Evolutionary conservation across 2,888 invertebrate species (phyloP), one percentile per base, ranked within the genome.

Genomic region (Diaprepes abbreviatus): DNA sequence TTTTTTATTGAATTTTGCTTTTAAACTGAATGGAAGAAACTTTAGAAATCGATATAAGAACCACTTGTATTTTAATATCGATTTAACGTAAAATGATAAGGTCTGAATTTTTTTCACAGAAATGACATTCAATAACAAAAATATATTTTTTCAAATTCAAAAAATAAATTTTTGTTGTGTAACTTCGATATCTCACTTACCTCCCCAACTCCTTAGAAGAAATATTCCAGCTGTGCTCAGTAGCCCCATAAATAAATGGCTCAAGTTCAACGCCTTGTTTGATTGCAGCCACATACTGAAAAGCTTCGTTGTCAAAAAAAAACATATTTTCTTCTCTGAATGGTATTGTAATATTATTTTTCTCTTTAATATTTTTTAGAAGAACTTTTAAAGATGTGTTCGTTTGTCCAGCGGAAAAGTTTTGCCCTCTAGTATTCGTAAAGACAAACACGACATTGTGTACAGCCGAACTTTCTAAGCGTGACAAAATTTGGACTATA

Each of bases 401-500:
- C 0, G 63, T 63, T 16, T 40, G 79, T 2, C 81, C 81, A 1
- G 81, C 78, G 10, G 74, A 71, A 62, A 79, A 82, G 50, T 79
- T 73, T 6, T 77, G 75, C 9, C 76, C 75, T 63, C 79, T 66
- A 0, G 79, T 74, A 59, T 81, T 80, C 0, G 83, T 82, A 62
- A 82, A 82, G 21, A 81, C 63, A 71, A 83, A 83, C 19, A 80
- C 73, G 6, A 83, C 76, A 68, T 83, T 83, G n/a, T 75, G 70
- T 21, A 76, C 73, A 0, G 82, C 82, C 6, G 79, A 76, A 65
- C 79, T 81, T 24, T 24, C 24, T 24, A 24, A 5, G 24, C 24
- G 24, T 3, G 24, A 24, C 24, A 24, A 24, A 4, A 83, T 75
- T 60, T 81, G 79, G 19, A 79, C 74, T 24, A 82, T 76, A 66